Evolutionary conservation across 2,888 invertebrate species (phyloP).

Genomic region (Aplocera efformata): DNA sequence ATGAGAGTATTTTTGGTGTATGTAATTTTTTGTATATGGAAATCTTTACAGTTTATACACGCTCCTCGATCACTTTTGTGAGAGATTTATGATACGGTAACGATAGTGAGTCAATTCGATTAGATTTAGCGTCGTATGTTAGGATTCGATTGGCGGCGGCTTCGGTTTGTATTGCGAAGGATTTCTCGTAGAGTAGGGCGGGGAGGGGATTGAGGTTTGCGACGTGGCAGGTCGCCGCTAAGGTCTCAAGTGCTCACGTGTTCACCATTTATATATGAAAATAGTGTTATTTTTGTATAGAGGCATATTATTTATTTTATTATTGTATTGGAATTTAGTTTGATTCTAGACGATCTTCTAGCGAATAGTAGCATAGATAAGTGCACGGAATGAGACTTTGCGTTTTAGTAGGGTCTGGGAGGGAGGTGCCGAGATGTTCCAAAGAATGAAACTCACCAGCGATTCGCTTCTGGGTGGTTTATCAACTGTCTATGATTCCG

Average conservation of each 20-base stretch:
- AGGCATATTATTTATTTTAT: constrained; percentile 76
- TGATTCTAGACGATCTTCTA: constrained; percentile 56
- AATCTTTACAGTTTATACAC: constrained; percentile 64
- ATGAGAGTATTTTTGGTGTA: constrained; percentile 61
- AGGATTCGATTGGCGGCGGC: constrained; percentile 34
- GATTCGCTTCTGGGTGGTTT: constrained; percentile 42
- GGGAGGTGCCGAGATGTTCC: constrained; percentile 73
- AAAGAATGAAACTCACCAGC: constrained; percentile 71
- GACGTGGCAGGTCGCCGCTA: constrained; percentile 34
- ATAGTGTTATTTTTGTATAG: constrained; percentile 76
- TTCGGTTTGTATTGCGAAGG: constrained; percentile 24
- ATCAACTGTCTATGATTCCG: constrained; percentile 35
- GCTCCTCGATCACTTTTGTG: constrained; percentile 74
- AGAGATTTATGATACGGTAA: constrained; percentile 48
- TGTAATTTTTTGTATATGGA: constrained; percentile 63
- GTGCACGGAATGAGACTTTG: constrained; percentile 71
- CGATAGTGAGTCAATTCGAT: constrained; percentile 60
- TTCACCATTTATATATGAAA: constrained; percentile 64
- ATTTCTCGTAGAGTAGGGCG: constrained; percentile 30
- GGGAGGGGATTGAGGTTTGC: constrained; percentile 28
- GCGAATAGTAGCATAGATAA: constrained; percentile 67
- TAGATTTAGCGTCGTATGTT: constrained; percentile 24
- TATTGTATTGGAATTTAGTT: constrained; percentile 62
- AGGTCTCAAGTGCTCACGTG: constrained; percentile 66
- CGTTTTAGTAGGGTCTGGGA: constrained; percentile 74